Evolutionary conservation across 2,888 invertebrate species (phyloP), one percentile per base, ranked within the genome.

Genomic region (Yponomeuta evonymella): DNA sequence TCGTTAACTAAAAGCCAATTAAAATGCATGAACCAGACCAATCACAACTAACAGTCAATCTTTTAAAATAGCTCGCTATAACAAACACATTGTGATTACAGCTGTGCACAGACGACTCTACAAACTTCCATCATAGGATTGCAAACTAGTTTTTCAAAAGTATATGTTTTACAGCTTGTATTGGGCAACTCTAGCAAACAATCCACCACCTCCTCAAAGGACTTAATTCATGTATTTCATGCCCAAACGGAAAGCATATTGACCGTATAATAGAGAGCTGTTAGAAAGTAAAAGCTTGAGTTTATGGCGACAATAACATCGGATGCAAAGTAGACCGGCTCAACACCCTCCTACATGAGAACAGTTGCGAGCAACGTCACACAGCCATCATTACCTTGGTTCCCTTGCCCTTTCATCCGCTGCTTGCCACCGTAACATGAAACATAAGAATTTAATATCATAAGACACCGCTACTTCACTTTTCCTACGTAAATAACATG

Each of bases 391-490:
- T 90, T 94, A 95, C 95, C 95, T 95, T 95, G 95, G 93, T 95
- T 95, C 94, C 95, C 95, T 94, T 95, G 95, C 94, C 95, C 95
- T 95, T 96, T 96, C 95, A 96, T 95, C 95, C 95, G 96, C 96
- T 96, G 90, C 78, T 86, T 83, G 83, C 79, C 80, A 79, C 78
- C 84, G 74, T 81, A 82, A 93, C 93, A 94, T 93, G 94, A 92
- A 94, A 94, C 88, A 93, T 92, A 89, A 84, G 86, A 79, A 85
- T 81, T 84, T 81, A 75, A 74, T 3, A 77, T 79, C 78, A 79
- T 78, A 77, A 79, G 79, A 80, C 83, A 48, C 15, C 9, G 48
- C n/a, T 67, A 11, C 33, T n/a, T 15, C 15, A 30, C 9, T n/a
- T 51, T 68, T 51, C n/a, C 67, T 23, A 68, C 51, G 68, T 68